Conservation (phyloP, 1,140 invertebrate genomes). For the Pristionchus pacificus region DNA sequence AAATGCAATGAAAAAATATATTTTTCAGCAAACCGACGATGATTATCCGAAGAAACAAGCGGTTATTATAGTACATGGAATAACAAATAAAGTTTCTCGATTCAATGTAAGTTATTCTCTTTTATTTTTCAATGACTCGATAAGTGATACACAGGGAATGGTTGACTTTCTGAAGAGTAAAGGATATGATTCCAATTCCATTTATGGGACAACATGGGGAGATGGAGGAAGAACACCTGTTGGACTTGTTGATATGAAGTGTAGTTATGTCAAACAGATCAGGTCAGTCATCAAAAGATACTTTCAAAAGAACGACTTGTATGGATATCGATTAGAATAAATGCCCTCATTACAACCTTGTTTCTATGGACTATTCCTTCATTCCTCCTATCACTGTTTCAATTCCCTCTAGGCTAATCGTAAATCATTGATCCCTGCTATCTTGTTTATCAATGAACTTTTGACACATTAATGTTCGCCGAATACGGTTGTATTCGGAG, state of each 20-base stretch:
- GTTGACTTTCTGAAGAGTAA: constrained; percentile 39
- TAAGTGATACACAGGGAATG: constrained; percentile 11
- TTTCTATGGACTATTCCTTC: not conserved
- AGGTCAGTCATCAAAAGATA: constrained; percentile 29
- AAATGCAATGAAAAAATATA: not conserved
- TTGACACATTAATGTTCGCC: too few species aligned
- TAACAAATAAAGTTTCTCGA: constrained; percentile 48
- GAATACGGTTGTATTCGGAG: too few species aligned
- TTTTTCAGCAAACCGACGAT: constrained; percentile 10
- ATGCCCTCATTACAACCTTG: not conserved
- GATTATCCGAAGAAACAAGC: constrained; percentile 40
- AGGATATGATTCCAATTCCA: constrained; percentile 46
- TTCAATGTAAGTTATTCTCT: constrained; percentile 38
- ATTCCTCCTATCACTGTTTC: too few species aligned
- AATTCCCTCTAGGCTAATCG: too few species aligned
- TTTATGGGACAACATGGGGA: constrained; percentile 57
- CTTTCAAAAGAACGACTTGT: constrained; percentile 24
- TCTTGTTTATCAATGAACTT: too few species aligned
- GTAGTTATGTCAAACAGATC: constrained; percentile 50
- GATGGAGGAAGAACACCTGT: constrained; percentile 54
- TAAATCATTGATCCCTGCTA: too few species aligned
- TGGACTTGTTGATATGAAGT: constrained; percentile 54
- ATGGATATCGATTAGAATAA: not conserved
- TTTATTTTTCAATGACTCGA: constrained; percentile 1
- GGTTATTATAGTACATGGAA: constrained; percentile 55